Base-by-base conservation (phyloP, 2,888 invertebrate species). In the Synergus laeviventris region DNA sequence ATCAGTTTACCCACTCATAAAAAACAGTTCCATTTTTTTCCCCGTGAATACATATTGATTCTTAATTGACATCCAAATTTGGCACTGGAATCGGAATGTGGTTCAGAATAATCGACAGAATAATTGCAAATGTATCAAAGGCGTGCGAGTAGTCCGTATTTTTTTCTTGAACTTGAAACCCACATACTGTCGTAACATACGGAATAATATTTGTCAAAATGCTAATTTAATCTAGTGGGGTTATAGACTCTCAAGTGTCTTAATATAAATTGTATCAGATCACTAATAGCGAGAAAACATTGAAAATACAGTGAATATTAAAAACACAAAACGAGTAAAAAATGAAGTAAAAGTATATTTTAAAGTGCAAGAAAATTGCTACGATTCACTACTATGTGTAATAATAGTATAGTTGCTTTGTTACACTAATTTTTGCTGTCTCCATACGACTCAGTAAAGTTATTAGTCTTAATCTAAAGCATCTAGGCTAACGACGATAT, bases 311-410 rank as follows among this genome's bases (percentile, higher is more conserved):
- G 21, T 42, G 14, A 24, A 8, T 24, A 45, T 39, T 39, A 24
- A 31, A 45, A 66, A 66, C 18, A 5, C 18, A 70, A 49, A 45
- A 70, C 24, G 31, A 24, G 45, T 16, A 66, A 66, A 24, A 49
- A 18, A 56, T 18, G 1, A 56, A 21, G 11, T 11, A 21, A 4
- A 21, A 5, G 12, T 11, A 2, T 59, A 59, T 54, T 54, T 66
- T 31, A 31, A 70, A 70, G 70, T 36, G 70, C 70, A 70, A 70
- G n/a, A 70, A 45, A 70, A 70, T 70, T 70, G 70, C 70, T 70
- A 70, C 70, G 24, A 66, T 42, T 45, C 12, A n/a, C 42, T 70
- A 31, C 70, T 70, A 70, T 49, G 0, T 24, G 38, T 38, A 62
- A 16, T 70, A 36, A 49, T 70, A 70, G 70, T 70, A n/a, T n/a